These are phyloP conservation scores for Bambusicola thoracicus DNA, from an alignment of 2,113 vertebrate species.

Conservation along the genomic window DNA sequence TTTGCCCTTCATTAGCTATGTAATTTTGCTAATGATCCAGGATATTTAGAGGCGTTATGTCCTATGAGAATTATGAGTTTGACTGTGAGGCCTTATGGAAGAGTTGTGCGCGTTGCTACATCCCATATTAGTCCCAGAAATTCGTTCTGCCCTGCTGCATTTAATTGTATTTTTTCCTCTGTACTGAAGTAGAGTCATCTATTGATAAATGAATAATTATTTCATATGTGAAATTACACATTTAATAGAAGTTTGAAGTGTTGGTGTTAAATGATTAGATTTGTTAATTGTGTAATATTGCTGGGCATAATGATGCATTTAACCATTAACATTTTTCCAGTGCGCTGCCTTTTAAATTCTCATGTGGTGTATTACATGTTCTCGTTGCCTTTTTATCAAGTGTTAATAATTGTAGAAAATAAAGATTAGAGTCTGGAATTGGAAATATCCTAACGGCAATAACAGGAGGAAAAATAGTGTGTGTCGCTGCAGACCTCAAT, in stretches of 20 bases:
- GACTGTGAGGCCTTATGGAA: not conserved
- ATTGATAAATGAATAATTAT: constrained; percentile 69
- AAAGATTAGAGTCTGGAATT: not conserved
- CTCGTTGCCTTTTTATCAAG: constrained; percentile 7
- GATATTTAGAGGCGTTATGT: constrained; percentile 60
- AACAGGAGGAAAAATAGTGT: not conserved
- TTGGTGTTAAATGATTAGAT: constrained; percentile 62
- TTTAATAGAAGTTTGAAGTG: constrained; percentile 63
- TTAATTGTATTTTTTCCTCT: constrained; percentile 57
- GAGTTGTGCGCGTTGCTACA: not conserved
- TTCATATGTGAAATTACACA: constrained; percentile 41
- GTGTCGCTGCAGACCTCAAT: not conserved
- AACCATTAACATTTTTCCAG: constrained; percentile 50
- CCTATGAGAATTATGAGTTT: constrained; percentile 54
- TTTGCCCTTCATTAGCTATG: constrained; percentile 75
- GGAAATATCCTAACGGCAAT: not conserved
- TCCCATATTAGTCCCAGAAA: constrained; percentile 10
- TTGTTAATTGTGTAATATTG: constrained; percentile 57
- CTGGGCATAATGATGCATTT: constrained; percentile 44
- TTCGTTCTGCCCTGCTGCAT: constrained; percentile 42
- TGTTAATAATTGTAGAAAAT: constrained; percentile 17
- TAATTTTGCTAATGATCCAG: constrained; percentile 77
- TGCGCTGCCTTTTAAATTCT: constrained; percentile 22
- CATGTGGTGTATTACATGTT: not conserved
- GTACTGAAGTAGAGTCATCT: constrained; percentile 38